Conservation (phyloP, 2,797 vertebrate species). For the Trichosurus vulpecula region DNA sequence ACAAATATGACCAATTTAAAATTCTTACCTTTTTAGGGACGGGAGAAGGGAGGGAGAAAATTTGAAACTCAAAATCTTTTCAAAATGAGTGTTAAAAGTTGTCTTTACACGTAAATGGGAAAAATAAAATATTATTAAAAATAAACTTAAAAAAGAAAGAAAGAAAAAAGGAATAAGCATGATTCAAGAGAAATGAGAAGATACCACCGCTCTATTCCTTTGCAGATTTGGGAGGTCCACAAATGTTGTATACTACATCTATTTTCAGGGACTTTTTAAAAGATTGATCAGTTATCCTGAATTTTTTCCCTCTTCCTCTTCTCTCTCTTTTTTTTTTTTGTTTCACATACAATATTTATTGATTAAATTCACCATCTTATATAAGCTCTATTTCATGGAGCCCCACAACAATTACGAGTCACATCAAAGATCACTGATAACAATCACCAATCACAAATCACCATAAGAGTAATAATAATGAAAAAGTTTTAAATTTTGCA, state of each 20-base stretch:
- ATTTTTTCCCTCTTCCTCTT: too few species aligned
- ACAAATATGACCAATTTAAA: too few species aligned
- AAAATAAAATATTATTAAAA: too few species aligned
- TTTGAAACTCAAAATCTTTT: too few species aligned
- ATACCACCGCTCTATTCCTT: not conserved
- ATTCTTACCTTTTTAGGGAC: too few species aligned
- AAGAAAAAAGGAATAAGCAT: not conserved
- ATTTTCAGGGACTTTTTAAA: not conserved
- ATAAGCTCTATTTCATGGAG: too few species aligned
- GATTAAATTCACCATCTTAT: not conserved
- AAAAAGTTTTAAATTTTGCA: not conserved
- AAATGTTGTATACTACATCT: not conserved
- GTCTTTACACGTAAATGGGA: too few species aligned
- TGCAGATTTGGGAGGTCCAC: not conserved
- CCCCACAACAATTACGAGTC: not conserved
- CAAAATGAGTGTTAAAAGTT: too few species aligned
- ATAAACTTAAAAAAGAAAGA: too few species aligned
- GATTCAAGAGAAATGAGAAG: not conserved
- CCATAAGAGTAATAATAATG: not conserved
- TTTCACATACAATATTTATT: not conserved
- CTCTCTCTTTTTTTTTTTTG: too few species aligned
- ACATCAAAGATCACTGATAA: not conserved
- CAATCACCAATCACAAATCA: not conserved
- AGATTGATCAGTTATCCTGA: too few species aligned
- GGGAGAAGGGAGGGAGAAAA: too few species aligned